These are phyloP conservation scores for Nymphalis urticae DNA, from an alignment of 2,888 invertebrate species.

Conservation along the genomic window DNA sequence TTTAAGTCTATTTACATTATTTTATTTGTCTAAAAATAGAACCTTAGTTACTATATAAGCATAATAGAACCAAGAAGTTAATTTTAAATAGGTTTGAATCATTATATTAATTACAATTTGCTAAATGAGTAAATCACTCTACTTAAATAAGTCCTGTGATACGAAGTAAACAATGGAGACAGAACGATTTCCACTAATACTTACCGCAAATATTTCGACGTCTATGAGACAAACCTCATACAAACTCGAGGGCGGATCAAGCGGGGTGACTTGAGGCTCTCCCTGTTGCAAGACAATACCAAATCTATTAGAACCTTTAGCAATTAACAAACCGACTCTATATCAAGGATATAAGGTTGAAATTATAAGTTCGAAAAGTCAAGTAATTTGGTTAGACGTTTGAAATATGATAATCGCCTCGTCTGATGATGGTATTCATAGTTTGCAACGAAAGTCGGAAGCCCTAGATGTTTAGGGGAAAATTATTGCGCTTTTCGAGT, in stretches of 20 bases:
- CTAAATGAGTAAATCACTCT: no score
- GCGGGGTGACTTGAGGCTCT: constrained; percentile 64
- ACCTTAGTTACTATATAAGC: no score
- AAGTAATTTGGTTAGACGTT: constrained; percentile 36
- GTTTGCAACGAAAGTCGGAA: constrained; percentile 65
- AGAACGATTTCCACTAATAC: constrained; percentile 56
- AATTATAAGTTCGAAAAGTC: constrained; percentile 17
- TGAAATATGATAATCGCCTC: constrained; percentile 78
- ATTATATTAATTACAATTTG: no score
- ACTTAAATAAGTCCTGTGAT: background rate
- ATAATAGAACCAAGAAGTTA: no score
- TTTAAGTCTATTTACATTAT: no score
- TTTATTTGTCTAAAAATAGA: no score
- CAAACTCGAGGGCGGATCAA: constrained; percentile 62
- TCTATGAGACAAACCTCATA: constrained; percentile 66
- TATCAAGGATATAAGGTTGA: constrained; percentile 19
- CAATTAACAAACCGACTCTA: constrained; percentile 34
- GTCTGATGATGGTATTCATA: constrained; percentile 78
- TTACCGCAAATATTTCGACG: constrained; percentile 70
- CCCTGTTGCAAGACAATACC: constrained; percentile 57
- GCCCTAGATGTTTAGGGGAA: constrained; percentile 60
- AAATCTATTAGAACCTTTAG: constrained; percentile 39
- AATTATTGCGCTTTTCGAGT: constrained; percentile 63
- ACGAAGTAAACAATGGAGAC: constrained; percentile 43
- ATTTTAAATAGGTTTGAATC: no score